phyloP scores from a whole-genome alignment of 2,888 invertebrate species.

The Microchrysa polita region DNA sequence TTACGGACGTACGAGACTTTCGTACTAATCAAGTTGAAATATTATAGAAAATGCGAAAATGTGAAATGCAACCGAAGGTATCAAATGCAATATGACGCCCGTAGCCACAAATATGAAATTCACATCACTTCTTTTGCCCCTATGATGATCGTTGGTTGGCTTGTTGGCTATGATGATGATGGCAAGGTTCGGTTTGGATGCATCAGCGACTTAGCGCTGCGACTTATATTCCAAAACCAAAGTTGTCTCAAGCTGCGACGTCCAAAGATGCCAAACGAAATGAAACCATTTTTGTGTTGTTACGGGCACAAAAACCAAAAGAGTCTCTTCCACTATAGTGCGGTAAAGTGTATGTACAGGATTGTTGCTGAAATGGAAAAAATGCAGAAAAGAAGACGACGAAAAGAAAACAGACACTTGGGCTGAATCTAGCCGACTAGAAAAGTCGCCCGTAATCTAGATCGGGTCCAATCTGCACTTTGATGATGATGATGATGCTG shows the following conservation, averaged over 20 bases:
- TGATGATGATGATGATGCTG: conserved; percentile 9
- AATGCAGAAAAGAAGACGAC: not conserved
- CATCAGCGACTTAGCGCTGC: not conserved
- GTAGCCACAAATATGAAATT: conserved; percentile 45
- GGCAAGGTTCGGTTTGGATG: too few relatives aligned
- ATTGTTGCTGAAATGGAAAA: conserved; percentile 27
- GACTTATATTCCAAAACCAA: conserved; percentile 32
- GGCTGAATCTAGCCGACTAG: conserved; percentile 21
- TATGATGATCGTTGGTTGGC: too few relatives aligned
- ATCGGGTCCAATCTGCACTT: conserved; percentile 41
- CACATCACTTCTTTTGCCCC: conserved; percentile 24
- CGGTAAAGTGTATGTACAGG: too few relatives aligned
- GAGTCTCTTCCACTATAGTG: conserved; percentile 25
- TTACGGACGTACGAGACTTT: not conserved
- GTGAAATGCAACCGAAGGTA: conserved; percentile 42
- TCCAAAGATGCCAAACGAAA: conserved; percentile 44
- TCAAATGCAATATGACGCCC: conserved; percentile 46
- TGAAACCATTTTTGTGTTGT: conserved; percentile 44
- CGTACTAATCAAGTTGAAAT: conserved; percentile 29
- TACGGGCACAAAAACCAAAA: conserved; percentile 26
- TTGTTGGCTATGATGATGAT: too few relatives aligned
- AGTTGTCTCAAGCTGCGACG: conserved; percentile 34
- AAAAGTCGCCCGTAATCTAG: conserved; percentile 37
- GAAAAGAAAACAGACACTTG: too few relatives aligned
- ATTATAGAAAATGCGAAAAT: conserved; percentile 32